Evolutionary conservation across 2,113 vertebrate species (phyloP), one percentile per base, ranked within the genome.

Genomic region (Agapornis roseicollis): DNA sequence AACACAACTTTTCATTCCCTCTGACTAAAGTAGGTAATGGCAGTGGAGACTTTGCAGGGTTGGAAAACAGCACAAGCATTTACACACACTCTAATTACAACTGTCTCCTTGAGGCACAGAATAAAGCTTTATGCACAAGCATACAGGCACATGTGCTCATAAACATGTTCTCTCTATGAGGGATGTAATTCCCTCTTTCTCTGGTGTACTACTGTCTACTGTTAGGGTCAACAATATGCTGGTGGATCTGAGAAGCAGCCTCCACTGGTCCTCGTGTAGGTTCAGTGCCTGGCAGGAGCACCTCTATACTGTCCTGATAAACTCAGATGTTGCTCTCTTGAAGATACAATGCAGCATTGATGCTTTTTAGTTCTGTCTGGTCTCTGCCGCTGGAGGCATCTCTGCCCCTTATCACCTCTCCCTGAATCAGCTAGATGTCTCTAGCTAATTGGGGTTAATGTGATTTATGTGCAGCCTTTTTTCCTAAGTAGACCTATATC

Each of bases 91-190:
- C 2, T 46, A 72, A 47, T 2, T 31, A 13, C 15, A 49, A 9
- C 22, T 44, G 15, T 29, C 2, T 66, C 11, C 64, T 28, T 52
- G 28, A 46, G 16, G n/a, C 27, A 31, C 1, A 2, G 15, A 25
- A 20, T 61, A 13, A 52, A 53, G 18, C 56, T 79, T 55, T 74
- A 50, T 17, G 23, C 5, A 10, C 11, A 64, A 80, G 6, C 10
- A 27, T 44, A 7, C 5, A 31, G 6, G 22, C 8, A 31, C 3
- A 14, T 3, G 10, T 35, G 29, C 47, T 61, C 7, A 58, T 13
- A 71, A 42, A 61, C 14, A 7, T 0, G 0, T 27, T 7, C 17
- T 7, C 11, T 56, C 42, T 49, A 17, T 1, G 7, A 63, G 25
- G 49, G 5, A 17, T n/a, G 10, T 6, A 19, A 8, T 53, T 91